Base-by-base conservation (phyloP, 1,140 invertebrate species). In the Drosophila serrata region DNA sequence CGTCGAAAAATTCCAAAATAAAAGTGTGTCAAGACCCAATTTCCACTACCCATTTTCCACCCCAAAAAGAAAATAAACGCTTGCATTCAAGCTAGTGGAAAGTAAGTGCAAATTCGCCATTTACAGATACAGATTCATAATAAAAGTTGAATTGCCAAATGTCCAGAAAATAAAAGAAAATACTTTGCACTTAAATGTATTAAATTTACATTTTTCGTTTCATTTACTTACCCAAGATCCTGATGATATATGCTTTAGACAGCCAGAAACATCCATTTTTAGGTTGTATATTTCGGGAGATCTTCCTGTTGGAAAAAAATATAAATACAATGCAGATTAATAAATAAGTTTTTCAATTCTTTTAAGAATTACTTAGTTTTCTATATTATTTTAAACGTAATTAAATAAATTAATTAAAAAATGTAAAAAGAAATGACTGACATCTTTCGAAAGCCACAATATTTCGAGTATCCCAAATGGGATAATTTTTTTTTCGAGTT, bases 11-110 rank as follows among this genome's bases (percentile, higher is more conserved):
- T 31, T 40, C 29, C 35, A 55, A 69, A 53, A 69, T 53, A 69
- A 67, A 65, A 55, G 22, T 67, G 37, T 69, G 61, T 40, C 59
- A 60, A 31, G 43, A 46, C 31, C 35, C 29, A 42, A 13, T 56
- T 43, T 15, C n/a, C 27, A 65, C 9, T 27, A 4, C n/a, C 15
- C 22, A 27, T 31, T 29, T 17, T n/a, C n/a, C 27, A 4, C 4
- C 24, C 24, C 24, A 24, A 24, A 24, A 24, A 24, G 4, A 4
- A 3, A 24, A 24, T 24, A 24, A 24, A n/a, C n/a, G n/a, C n/a
- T n/a, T n/a, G 11, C 35, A 6, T 39, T 12, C 56, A 29, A 22
- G 37, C 43, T 15, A 17, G 57, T 55, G 19, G 24, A n/a, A 37
- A 61, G 35, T 27, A 22, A 60, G 55, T 63, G 60, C 27, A 5